These are phyloP conservation scores for Centropristis striata DNA, from an alignment of 2,113 vertebrate species.

Conservation along the genomic window DNA sequence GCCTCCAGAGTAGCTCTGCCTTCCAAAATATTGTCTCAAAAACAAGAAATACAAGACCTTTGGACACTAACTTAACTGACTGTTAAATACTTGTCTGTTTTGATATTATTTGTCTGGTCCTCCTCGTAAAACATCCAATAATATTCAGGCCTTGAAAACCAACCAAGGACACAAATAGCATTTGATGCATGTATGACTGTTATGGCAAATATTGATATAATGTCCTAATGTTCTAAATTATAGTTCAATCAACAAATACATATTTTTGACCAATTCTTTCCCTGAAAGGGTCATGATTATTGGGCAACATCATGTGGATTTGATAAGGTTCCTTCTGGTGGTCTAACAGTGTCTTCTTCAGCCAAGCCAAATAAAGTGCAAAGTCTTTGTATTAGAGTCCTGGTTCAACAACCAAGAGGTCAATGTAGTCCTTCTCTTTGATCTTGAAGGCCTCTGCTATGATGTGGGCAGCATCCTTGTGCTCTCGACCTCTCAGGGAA, in stretches of 20 bases:
- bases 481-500: slow-evolving; percentile 90
- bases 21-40: neutral
- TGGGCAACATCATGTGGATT: slow-evolving; percentile 3
- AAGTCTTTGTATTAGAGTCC: slow-evolving; percentile 39
- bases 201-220: slow-evolving; percentile 17
- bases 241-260: slow-evolving; percentile 44
- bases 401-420: slow-evolving; percentile 91
- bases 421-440: slow-evolving; percentile 92
- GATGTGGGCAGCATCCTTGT: slow-evolving; percentile 90
- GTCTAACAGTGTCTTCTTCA: slow-evolving; percentile 9
- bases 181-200: slow-evolving; percentile 1
- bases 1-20: neutral
- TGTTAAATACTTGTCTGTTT: neutral
- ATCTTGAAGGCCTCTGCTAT: slow-evolving; percentile 96
- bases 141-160: neutral
- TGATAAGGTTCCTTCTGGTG: neutral
- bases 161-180: slow-evolving; percentile 1
- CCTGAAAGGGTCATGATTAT: slow-evolving; percentile 26
- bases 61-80: neutral
- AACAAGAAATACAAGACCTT: neutral
- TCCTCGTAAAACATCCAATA: neutral
- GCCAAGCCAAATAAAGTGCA: slow-evolving; percentile 34
- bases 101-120: neutral
- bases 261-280: neutral
- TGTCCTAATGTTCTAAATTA: slow-evolving; percentile 7